These are phyloP conservation scores for Peromyscus californicus DNA, from an alignment of 2,113 vertebrate genomes.

Conservation along the genomic window DNA sequence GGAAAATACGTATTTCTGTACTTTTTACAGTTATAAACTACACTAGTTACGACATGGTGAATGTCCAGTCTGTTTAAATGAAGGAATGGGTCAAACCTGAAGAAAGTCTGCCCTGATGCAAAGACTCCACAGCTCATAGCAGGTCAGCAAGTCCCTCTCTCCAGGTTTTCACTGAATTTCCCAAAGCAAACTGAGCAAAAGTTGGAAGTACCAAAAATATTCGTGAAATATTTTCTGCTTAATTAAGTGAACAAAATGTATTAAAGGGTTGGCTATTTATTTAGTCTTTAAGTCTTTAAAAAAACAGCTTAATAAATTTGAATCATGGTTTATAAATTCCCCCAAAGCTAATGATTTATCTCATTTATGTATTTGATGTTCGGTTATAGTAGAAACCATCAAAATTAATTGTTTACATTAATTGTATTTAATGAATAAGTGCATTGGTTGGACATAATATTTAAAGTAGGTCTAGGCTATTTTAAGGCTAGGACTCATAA, in stretches of 20 bases:
- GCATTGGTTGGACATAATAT: neutral
- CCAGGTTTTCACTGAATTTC: slow-evolving; percentile 5
- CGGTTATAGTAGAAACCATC: neutral
- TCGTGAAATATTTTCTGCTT: slow-evolving; percentile 32
- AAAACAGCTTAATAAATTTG: slow-evolving; percentile 45
- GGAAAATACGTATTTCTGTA: neutral
- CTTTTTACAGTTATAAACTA: neutral
- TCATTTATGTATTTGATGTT: slow-evolving; percentile 57
- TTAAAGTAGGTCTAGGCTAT: neutral
- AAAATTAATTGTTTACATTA: slow-evolving; percentile 54
- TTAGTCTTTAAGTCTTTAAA: slow-evolving; percentile 59
- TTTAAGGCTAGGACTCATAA: neutral
- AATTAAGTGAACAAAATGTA: slow-evolving; percentile 49
- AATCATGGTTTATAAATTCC: slow-evolving; percentile 33
- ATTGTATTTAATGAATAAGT: neutral
- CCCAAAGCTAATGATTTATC: neutral
- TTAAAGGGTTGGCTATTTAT: slow-evolving; percentile 38
- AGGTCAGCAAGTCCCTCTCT: neutral
- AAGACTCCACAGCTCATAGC: slow-evolving; percentile 6
- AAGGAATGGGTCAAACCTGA: neutral
- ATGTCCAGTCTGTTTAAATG: neutral
- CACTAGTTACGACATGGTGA: neutral
- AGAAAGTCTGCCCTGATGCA: neutral
- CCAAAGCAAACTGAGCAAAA: slow-evolving; percentile 37
- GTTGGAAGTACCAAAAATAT: slow-evolving; percentile 56